phyloP scores from a whole-genome alignment of 2,113 vertebrate genomes.

The Labrus mixtus region DNA sequence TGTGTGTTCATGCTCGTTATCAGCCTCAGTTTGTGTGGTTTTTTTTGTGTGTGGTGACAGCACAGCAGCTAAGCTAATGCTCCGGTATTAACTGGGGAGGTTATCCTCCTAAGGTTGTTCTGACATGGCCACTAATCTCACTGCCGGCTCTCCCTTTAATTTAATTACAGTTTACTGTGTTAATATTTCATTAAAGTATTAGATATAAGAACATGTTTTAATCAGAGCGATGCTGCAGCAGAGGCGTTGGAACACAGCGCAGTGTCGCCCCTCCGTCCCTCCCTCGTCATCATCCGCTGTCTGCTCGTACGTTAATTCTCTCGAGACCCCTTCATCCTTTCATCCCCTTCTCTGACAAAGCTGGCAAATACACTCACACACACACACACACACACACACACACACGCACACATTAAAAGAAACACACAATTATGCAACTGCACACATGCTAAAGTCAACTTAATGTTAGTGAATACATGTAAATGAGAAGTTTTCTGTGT shows the following conservation, averaged over 20 bases:
- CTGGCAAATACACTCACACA: slow-evolving; percentile 19
- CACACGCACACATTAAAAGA: not conserved
- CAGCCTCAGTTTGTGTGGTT: slow-evolving; percentile 25
- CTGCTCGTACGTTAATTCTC: slow-evolving; percentile 72
- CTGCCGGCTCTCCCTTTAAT: slow-evolving; percentile 76
- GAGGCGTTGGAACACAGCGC: not conserved
- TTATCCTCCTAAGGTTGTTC: slow-evolving; percentile 72
- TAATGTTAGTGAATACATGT: slow-evolving; percentile 58
- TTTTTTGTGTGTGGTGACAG: slow-evolving; percentile 28
- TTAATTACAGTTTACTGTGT: slow-evolving; percentile 81
- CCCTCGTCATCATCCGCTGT: slow-evolving; percentile 63
- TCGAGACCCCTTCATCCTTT: slow-evolving; percentile 72
- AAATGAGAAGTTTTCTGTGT: slow-evolving; percentile 64
- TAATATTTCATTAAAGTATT: slow-evolving; percentile 84
- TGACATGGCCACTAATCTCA: slow-evolving; percentile 70
- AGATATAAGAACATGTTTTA: slow-evolving; percentile 74
- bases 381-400: not conserved
- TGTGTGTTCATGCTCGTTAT: slow-evolving; percentile 29
- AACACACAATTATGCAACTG: slow-evolving; percentile 41
- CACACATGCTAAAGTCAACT: slow-evolving; percentile 34
- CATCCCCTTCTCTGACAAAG: slow-evolving; percentile 69
- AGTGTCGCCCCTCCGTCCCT: slow-evolving; percentile 45
- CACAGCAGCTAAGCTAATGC: slow-evolving; percentile 58
- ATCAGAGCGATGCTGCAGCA: slow-evolving; percentile 48
- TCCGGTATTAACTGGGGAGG: slow-evolving; percentile 68